A percentile compares a stretch with the other conserved stretches of the same genome.
Conservation (phyloP, 2,113 vertebrate genomes). For the Tylochromis polylepis region DNA sequence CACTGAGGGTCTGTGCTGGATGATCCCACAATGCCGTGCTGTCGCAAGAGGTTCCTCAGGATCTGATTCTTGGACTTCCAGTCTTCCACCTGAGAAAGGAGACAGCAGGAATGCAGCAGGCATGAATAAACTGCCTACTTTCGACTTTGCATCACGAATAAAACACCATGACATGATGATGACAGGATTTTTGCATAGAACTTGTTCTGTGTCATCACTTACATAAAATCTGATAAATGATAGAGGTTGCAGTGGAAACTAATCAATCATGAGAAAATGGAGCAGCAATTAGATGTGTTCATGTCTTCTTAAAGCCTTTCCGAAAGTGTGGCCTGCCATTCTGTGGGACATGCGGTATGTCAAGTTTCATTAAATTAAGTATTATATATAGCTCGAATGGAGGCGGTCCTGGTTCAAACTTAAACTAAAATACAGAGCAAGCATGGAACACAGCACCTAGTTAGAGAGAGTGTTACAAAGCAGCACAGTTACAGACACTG, state of each 20-base stretch:
- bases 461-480: not conserved
- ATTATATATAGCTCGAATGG: not conserved
- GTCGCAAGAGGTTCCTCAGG: slow-evolving; percentile 83
- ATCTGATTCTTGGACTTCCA: slow-evolving; percentile 91
- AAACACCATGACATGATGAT: not conserved
- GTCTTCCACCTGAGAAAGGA: slow-evolving; percentile 80
- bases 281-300: not conserved
- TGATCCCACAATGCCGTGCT: slow-evolving; percentile 84
- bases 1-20: slow-evolving; percentile 82
- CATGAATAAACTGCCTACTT: not conserved
- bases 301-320: fast-evolving
- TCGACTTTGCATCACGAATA: not conserved
- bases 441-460: too few species aligned
- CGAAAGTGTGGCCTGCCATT: not conserved
- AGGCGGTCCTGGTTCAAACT: not conserved
- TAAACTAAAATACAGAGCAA: too few species aligned
- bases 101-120: not conserved
- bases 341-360: not conserved
- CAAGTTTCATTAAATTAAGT: not conserved
- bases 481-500: fast-evolving
- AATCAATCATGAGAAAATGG: not conserved
- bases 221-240: too few species aligned
- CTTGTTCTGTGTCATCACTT: too few species aligned
- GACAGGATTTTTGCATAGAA: not conserved
- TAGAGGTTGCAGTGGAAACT: too few species aligned